phyloP scores from a whole-genome alignment of 2,113 vertebrate species.

The Ia io region DNA sequence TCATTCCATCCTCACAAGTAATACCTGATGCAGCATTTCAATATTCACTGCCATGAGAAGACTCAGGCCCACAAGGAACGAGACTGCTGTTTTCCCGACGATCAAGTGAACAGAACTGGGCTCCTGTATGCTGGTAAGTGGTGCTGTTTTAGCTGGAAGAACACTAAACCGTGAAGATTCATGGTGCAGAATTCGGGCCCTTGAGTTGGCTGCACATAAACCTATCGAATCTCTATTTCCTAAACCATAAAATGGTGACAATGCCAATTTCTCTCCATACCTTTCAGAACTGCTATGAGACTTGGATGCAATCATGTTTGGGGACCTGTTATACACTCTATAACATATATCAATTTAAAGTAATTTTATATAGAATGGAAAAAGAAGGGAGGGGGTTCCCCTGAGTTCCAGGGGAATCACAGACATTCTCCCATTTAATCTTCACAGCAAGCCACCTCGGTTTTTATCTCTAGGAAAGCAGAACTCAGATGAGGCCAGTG shows the following conservation, averaged over 20 bases:
- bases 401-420: not conserved
- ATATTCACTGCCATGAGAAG: not conserved
- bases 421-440: not conserved
- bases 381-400: not conserved
- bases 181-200: not conserved
- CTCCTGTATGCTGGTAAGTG: not conserved
- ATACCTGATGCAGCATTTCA: not conserved
- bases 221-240: not conserved
- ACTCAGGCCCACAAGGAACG: no score
- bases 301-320: not conserved
- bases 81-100: not conserved
- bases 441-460: not conserved
- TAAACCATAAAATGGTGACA: not conserved
- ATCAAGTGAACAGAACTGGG: not conserved
- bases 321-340: not conserved
- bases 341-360: not conserved
- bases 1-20: not conserved
- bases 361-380: not conserved
- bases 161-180: not conserved
- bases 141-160: not conserved
- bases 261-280: not conserved
- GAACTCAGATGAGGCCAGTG: not conserved
- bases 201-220: not conserved
- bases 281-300: not conserved
- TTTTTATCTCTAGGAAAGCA: not conserved